Percentiles rank a stretch among this genome's conserved stretches.
Evolutionary conservation across 2,888 invertebrate genomes (phyloP).

Genomic region (Pseudanteris insignis): DNA sequence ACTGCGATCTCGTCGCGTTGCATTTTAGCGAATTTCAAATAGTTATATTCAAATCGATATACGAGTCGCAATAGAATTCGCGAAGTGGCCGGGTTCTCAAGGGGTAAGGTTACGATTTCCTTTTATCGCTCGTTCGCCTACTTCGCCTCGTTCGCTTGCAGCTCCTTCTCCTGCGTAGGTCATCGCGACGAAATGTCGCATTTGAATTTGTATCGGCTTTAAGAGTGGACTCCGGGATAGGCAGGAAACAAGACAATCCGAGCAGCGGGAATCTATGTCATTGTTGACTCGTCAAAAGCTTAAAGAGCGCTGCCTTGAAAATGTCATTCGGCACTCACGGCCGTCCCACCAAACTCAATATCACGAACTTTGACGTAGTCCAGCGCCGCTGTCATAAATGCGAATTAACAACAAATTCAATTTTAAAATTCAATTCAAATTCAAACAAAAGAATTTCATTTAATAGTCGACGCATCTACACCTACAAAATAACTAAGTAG

Average conservation of each 20-base stretch:
- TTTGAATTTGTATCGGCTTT: slow-evolving; percentile 53
- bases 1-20: slow-evolving; percentile 15
- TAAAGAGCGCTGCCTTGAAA: slow-evolving; percentile 49
- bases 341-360: slow-evolving; percentile 50
- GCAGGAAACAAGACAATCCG: slow-evolving; percentile 64
- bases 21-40: slow-evolving; percentile 10
- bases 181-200: slow-evolving; percentile 48
- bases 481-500: no score
- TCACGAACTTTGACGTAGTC: no score
- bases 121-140: background rate
- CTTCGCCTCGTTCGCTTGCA: slow-evolving; percentile 15
- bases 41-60: slow-evolving; percentile 50
- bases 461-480: no score
- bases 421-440: no score
- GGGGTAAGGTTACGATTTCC: slow-evolving; percentile 63
- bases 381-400: no score
- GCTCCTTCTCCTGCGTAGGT: slow-evolving; percentile 15
- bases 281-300: slow-evolving; percentile 58
- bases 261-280: slow-evolving; percentile 51
- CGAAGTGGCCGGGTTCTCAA: slow-evolving; percentile 58
- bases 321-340: slow-evolving; percentile 47
- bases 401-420: no score
- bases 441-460: no score
- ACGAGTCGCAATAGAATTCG: no score
- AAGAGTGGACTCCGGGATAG: slow-evolving; percentile 15